These are phyloP conservation scores for Lagopus leucura DNA, from an alignment of 2,113 vertebrate genomes.

Conservation along the genomic window DNA sequence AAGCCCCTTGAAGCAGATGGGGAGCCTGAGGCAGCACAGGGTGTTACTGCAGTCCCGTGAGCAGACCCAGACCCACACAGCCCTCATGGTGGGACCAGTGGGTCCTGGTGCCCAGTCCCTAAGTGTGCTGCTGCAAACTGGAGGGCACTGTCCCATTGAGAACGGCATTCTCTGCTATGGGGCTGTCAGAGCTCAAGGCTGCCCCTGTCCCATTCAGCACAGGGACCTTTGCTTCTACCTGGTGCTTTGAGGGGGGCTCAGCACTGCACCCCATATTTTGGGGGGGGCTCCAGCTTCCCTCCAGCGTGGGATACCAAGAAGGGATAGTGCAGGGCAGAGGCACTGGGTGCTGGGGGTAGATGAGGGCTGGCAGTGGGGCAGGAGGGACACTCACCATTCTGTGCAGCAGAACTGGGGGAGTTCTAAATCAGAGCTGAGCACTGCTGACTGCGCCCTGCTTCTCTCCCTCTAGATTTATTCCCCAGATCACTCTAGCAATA, in stretches of 20 bases:
- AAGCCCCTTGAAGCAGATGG: background rate
- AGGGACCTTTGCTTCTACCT: background rate
- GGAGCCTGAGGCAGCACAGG: background rate
- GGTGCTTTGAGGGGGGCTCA: background rate
- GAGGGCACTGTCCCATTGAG: background rate
- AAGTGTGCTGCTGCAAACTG: background rate
- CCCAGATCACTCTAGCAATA: constrained; percentile 97
- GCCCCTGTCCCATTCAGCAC: background rate
- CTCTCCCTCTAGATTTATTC: constrained; percentile 90
- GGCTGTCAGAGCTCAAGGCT: background rate
- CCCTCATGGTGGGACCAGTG: background rate
- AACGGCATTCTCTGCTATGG: background rate
- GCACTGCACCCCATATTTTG: background rate
- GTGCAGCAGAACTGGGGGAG: background rate
- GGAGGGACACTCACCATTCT: background rate
- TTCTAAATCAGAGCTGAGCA: rapidly evolving
- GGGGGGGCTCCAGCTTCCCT: background rate
- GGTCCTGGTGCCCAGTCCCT: background rate
- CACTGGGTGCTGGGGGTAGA: background rate
- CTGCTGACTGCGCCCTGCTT: background rate
- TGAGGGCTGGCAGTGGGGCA: background rate
- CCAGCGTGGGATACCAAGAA: background rate
- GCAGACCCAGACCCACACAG: background rate
- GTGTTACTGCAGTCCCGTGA: rapidly evolving
- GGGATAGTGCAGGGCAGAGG: background rate